Base-by-base conservation (phyloP, 2,797 vertebrate genomes). In the Smutsia gigantea region DNA sequence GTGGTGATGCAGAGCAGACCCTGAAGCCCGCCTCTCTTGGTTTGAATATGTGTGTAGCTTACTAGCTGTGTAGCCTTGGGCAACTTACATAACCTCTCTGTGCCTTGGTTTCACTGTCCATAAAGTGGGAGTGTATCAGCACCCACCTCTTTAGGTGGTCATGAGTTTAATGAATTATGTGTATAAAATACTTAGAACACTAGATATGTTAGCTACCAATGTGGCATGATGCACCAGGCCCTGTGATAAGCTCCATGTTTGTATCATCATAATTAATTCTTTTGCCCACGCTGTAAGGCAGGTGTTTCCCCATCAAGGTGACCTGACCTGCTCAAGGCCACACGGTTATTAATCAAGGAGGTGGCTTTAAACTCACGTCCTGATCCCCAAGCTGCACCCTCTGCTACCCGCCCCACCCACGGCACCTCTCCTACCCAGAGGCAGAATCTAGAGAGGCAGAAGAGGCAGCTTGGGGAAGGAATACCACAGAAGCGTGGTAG, bases 341-440 rank as follows among this genome's bases (percentile, higher is more conserved):
- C 19, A 0, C 12, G 59, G 53, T 75, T 57, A 31, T 53, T 29
- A n/a, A 10, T 4, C 5, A 29, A 46, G 31, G 57, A 72, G 5
- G 13, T 63, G 10, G 63, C 25, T n/a, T 82, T n/a, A 66, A 77
- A 42, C 49, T 82, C 4, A 29, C 27, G 46, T 53, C 29, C 12
- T 46, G 39, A 37, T 55, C 78, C 46, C 4, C 11, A 5, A 81
- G 34, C 72, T 46, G 25, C 8, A 1, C n/a, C 15, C 7, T 12
- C 37, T 37, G 4, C 66, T 42, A 5, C 8, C 78, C 53, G 37
- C 2, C 17, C 39, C 17, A 0, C 0, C 27, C 2, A 13, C 0
- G 53, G 27, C 18, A 61, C 51, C 31, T 57, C 27, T 74, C 68
- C 34, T 64, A 74, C n/a, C 37, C 25, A 42, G 81, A 29, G 42